phyloP scores from a whole-genome alignment of 2,113 vertebrate genomes.

The Oceanites oceanicus region DNA sequence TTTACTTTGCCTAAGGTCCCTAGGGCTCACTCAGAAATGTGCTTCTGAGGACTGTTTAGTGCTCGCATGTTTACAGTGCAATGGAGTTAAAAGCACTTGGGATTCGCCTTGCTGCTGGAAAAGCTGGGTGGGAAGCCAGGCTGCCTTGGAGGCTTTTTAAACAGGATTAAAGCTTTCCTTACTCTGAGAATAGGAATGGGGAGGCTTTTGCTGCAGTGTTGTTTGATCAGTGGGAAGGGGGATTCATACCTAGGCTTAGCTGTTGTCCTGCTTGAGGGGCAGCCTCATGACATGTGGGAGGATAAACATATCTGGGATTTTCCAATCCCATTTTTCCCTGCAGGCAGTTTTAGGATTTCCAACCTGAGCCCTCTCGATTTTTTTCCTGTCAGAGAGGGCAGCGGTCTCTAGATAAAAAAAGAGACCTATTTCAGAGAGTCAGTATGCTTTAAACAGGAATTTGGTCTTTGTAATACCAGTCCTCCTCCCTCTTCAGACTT shows the following conservation, averaged over 20 bases:
- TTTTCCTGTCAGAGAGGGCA: not conserved
- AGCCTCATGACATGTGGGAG: not conserved
- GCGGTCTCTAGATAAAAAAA: not conserved
- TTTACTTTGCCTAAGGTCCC: constrained; percentile 11
- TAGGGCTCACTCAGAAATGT: not conserved
- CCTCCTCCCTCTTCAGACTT: not conserved
- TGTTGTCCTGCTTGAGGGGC: not conserved
- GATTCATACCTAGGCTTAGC: not conserved
- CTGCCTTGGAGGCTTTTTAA: constrained; percentile 19
- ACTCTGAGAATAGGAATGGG: not conserved
- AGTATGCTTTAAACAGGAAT: not conserved
- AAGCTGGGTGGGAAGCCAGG: constrained; percentile 4
- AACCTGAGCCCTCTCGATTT: not conserved
- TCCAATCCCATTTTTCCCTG: not conserved
- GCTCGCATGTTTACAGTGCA: not conserved
- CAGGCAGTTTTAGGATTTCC: not conserved
- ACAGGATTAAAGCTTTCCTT: constrained; percentile 14
- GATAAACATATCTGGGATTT: not conserved
- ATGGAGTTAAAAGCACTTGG: constrained; percentile 52
- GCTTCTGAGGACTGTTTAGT: not conserved
- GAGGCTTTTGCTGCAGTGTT: not conserved
- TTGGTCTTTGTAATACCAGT: not conserved
- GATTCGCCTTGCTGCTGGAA: constrained; percentile 23
- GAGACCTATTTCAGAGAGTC: not conserved
- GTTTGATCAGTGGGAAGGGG: not conserved